Percentiles rank a stretch among this genome's conserved stretches.
These are phyloP conservation scores for Drosophila putrida DNA, from an alignment of 2,888 invertebrate species.

Conservation along the genomic window DNA sequence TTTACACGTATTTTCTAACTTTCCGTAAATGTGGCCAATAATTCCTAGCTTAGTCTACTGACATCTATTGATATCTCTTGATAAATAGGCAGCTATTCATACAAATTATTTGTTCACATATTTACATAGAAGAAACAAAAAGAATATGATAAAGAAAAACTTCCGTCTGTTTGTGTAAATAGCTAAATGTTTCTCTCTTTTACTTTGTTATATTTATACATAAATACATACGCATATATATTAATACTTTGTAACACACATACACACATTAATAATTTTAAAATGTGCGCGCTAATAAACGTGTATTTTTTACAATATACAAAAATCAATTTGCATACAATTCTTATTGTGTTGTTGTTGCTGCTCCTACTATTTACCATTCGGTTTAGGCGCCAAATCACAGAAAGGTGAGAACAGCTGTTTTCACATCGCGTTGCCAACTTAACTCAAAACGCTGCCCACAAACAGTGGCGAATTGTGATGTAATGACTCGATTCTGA, in stretches of 20 bases:
- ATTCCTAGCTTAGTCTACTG: conserved; percentile 60
- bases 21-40: conserved; percentile 72
- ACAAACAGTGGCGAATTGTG: conserved; percentile 40
- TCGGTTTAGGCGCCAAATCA: conserved; percentile 17
- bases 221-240: conserved; percentile 34
- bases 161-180: conserved; percentile 67
- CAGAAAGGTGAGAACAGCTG: conserved; percentile 52
- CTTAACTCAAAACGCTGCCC: conserved; percentile 20
- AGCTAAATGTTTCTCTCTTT: conserved; percentile 60
- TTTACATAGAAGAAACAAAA: conserved; percentile 1
- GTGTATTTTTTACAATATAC: conserved; percentile 73
- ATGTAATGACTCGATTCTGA: conserved; percentile 45
- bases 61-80: conserved; percentile 35
- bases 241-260: conserved; percentile 60
- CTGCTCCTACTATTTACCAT: not conserved
- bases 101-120: conserved; percentile 25
- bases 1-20: conserved; percentile 63
- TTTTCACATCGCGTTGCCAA: conserved; percentile 63
- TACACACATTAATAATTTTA: conserved; percentile 57
- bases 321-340: conserved; percentile 21
- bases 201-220: conserved; percentile 59
- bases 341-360: conserved; percentile 3
- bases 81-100: conserved; percentile 40
- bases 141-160: conserved; percentile 4
- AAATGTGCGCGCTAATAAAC: conserved; percentile 71